These are phyloP conservation scores for Porites divaricata DNA, from an alignment of 92 coral and sea anemone species.

Conservation along the genomic window DNA sequence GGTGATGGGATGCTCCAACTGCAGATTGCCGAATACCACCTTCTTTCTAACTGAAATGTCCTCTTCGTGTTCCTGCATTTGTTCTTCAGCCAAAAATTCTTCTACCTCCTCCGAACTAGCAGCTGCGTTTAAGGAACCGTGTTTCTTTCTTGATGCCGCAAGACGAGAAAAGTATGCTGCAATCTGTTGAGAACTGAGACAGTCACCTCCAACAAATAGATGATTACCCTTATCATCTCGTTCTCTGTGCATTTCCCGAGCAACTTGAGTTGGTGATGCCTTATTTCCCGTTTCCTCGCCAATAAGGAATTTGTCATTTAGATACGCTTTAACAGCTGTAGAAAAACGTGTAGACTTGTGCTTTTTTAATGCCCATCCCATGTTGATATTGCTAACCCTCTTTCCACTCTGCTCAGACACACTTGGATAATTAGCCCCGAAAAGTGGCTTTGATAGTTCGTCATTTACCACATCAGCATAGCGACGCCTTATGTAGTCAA, in stretches of 20 bases:
- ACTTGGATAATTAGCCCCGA: conserved; percentile 35
- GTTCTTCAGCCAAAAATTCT: conserved; percentile 41
- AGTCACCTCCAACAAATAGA: conserved; percentile 36
- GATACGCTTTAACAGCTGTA: conserved; percentile 15
- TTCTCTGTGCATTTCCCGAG: conserved; percentile 41
- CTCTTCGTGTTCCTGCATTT: conserved; percentile 32
- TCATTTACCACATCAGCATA: conserved; percentile 38
- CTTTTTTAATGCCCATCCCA: conserved; percentile 38
- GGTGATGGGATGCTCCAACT: conserved; percentile 45
- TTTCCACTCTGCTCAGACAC: conserved; percentile 35
- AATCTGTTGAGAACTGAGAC: conserved; percentile 55
- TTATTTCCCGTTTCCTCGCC: conserved; percentile 33
- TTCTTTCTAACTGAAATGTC: conserved; percentile 28
- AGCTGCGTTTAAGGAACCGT: conserved; percentile 38
- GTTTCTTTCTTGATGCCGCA: conserved; percentile 41
- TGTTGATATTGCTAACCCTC: conserved; percentile 31
- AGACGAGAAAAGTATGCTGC: conserved; percentile 37
- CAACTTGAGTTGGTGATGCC: conserved; percentile 48
- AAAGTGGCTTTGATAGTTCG: conserved; percentile 50
- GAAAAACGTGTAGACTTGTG: conserved; percentile 47
- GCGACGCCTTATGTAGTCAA: conserved; percentile 41
- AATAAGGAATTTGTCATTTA: conserved; percentile 47
- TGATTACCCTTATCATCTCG: conserved; percentile 27
- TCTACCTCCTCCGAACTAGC: conserved; percentile 27
- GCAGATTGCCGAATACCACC: conserved; percentile 44